A percentile compares a stretch with the other conserved stretches of the same genome.
phyloP scores from a whole-genome alignment of 2,888 invertebrate species.

The Minunthozetes semirufus region DNA sequence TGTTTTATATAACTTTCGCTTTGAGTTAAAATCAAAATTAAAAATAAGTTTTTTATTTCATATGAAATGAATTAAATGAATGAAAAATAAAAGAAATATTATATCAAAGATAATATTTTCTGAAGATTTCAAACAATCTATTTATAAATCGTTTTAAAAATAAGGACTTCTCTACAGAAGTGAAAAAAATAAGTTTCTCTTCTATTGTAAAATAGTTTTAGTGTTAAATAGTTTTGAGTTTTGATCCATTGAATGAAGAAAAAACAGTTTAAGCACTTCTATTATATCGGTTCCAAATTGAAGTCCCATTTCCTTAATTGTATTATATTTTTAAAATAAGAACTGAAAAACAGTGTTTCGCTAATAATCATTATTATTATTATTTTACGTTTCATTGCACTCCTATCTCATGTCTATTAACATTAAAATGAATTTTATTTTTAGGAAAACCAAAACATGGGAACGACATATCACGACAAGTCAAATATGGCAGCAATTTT shows the following conservation, averaged over 20 bases:
- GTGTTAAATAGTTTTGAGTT: neutral
- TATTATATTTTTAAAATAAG: conserved; percentile 1
- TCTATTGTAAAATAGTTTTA: conserved; percentile 2
- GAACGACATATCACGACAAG: conserved; percentile 80
- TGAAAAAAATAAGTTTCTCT: neutral
- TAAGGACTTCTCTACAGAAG: too few relatives aligned
- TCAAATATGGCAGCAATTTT: conserved; percentile 77
- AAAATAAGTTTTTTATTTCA: too few relatives aligned
- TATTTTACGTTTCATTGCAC: conserved; percentile 12
- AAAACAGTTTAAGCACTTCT: neutral
- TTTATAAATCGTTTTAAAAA: too few relatives aligned
- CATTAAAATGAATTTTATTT: conserved; percentile 12
- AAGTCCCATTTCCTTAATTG: conserved; percentile 5
- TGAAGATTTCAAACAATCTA: too few relatives aligned
- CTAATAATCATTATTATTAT: neutral
- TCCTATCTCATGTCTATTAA: neutral
- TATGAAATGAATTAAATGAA: too few relatives aligned
- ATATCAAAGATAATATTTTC: too few relatives aligned
- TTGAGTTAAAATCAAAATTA: too few relatives aligned
- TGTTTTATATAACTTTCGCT: too few relatives aligned
- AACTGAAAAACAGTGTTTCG: neutral
- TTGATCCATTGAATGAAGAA: neutral
- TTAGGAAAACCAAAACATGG: conserved; percentile 54
- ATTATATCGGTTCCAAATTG: neutral
- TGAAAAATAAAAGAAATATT: too few relatives aligned